Evolutionary conservation across 2,888 invertebrate genomes (phyloP), one percentile per base, ranked within the genome.

Genomic region (Strigamia crassipes): DNA sequence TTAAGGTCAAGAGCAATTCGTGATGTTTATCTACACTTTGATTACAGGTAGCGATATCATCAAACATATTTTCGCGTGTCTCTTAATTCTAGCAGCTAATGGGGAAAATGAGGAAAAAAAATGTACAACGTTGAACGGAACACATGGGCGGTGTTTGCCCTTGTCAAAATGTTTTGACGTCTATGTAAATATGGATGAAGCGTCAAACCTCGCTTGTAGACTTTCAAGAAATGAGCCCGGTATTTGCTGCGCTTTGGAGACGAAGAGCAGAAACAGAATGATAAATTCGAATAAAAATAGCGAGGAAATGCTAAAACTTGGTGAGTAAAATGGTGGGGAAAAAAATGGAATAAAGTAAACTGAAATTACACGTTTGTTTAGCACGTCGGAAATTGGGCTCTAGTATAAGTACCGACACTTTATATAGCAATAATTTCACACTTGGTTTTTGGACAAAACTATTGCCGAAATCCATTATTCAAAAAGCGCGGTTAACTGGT

Each of bases 161-260:
- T 42, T 78, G 21, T 78, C 79, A 12, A 78, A 18, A 13, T 78
- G 79, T 78, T 42, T 42, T 5, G 79, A 78, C 10, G 79, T 78
- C 41, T 78, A 78, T 78, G 41, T 13, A 18, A 42, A 78, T 42
- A 31, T 78, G 79, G 41, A 38, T 13, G 15, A 6, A 42, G 42
- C 38, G 8, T 42, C 79, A 10, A 78, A n/a, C 18, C 23, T 78
- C 12, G 18, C 6, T 13, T 78, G 79, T 18, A 18, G 8, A 42
- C 79, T 78, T 12, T 10, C 41, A 10, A 6, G 21, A 41, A 78
- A 23, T 4, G 38, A 15, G 15, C 79, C 79, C 12, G 79, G 79
- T n/a, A 42, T 78, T 41, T 78, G 79, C 9, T 78, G 79, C 23
- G 8, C 41, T 18, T 23, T n/a, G 13, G 9, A 78, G n/a, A 21